A percentile compares a stretch with the other conserved stretches of the same genome.
phyloP scores from a whole-genome alignment of 1,140 invertebrate genomes.

The Chymomyza costata region DNA sequence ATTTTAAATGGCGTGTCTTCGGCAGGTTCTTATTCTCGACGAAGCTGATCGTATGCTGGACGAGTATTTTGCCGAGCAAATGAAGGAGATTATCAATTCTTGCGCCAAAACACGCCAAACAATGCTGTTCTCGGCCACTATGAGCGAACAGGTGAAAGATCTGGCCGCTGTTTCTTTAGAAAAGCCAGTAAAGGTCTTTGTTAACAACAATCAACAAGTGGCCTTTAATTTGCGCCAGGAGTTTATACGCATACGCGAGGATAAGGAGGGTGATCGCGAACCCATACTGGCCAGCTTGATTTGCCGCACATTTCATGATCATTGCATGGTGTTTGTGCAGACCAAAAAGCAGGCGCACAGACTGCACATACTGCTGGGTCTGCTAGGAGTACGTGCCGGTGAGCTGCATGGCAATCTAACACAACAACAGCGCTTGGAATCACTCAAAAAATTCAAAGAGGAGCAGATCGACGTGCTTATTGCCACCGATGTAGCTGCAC shows the following conservation, averaged over 20 bases:
- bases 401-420: slow-evolving; percentile 97
- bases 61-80: slow-evolving; percentile 98
- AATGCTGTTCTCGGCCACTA: slow-evolving; percentile 98
- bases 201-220: slow-evolving; percentile 96
- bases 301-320: slow-evolving; percentile 93
- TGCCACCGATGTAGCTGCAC: slow-evolving; percentile 96
- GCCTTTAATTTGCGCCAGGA: slow-evolving; percentile 97
- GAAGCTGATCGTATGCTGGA: slow-evolving; percentile 89
- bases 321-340: slow-evolving; percentile 96
- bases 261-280: slow-evolving; percentile 91
- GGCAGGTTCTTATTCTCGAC: slow-evolving; percentile 70
- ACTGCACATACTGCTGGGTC: slow-evolving; percentile 91
- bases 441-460: slow-evolving; percentile 92
- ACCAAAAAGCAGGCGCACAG: slow-evolving; percentile 96
- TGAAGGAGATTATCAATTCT: slow-evolving; percentile 96
- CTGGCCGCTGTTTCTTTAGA: slow-evolving; percentile 92
- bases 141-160: slow-evolving; percentile 97
- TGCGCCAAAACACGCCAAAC: slow-evolving; percentile 96
- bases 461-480: slow-evolving; percentile 93
- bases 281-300: slow-evolving; percentile 93
- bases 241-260: slow-evolving; percentile 90
- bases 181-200: slow-evolving; percentile 94
- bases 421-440: slow-evolving; percentile 93
- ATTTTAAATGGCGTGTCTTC: too few relatives aligned
- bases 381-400: slow-evolving; percentile 90